Base-by-base conservation (phyloP, 2,888 invertebrate species). In the Drosophila peninsularis region DNA sequence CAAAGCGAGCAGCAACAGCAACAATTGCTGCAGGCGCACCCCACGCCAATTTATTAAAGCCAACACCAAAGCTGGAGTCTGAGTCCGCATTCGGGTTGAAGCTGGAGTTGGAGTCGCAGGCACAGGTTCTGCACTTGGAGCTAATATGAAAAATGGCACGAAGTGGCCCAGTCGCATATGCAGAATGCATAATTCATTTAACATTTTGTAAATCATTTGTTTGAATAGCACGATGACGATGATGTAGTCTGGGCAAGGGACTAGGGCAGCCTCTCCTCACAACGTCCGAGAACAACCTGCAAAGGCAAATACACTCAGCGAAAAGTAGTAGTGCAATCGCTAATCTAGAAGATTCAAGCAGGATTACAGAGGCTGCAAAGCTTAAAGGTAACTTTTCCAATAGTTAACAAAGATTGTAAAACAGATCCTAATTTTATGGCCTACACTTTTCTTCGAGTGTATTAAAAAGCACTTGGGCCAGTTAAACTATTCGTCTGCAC, bases 131-230 rank as follows among this genome's bases (percentile, higher is more conserved):
- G 19, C 24, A 36, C 36, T 56, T 52, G 65, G 19, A 53, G 78
- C 66, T 77, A 71, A 73, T 80, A 79, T 82, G 80, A 77, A 82
- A 78, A 86, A 80, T 76, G 66, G 73, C 82, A 75, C 66, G 67
- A 80, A 71, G 57, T 75, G 57, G 75, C 76, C 73, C 70, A 76
- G 68, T 70, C 76, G 77, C 81, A 88, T 85, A 88, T 81, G 87
- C 80, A 83, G 83, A 84, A 88, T 81, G 80, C 88, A 89, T 89
- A 89, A 89, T 89, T 89, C 89, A 89, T 90, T 89, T 89, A 89
- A 86, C 88, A 84, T 89, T 89, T 89, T 89, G 90, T 89, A 90
- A 83, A 90, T 86, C 84, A 90, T 89, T 89, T 89, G 89, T 89
- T 90, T 82, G 90, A 86, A 87, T 88, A 87, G 80, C 80, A 84